Evolutionary conservation across 2,888 invertebrate species (phyloP), one percentile per base, ranked within the genome.

Genomic region (Pristionchus entomophagus): DNA sequence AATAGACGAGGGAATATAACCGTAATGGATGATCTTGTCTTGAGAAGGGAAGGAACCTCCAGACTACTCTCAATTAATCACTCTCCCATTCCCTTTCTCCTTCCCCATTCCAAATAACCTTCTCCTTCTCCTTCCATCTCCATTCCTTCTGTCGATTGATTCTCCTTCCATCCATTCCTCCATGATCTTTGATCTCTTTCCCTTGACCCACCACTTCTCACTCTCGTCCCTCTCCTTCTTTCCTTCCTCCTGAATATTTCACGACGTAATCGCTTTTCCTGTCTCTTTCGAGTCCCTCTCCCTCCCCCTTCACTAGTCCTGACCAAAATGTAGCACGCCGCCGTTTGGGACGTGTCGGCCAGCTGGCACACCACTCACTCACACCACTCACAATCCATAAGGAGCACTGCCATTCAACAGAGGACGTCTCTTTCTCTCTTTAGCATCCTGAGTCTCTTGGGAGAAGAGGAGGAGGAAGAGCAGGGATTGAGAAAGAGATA

Each of bases 301-400:
- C 10, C 22, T 69, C 69, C 38, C 69, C 19, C 69, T 32, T n/a
- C n/a, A 69, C 38, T 69, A 69, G 69, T 69, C 69, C 38, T 38
- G 69, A 38, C 62, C 38, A 69, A 69, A 69, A 38, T 69, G 19
- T 26, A 38, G 29, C 78, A 78, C 14, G 45, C 10, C 78, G 78
- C 22, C 78, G 78, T 26, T 29, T 78, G 26, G 26, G 78, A 78
- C 17, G 78, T 49, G 49, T 49, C 45, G 78, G 26, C 49, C 78
- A 78, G 78, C 78, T 78, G 78, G 78, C 78, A 49, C 49, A 49
- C 78, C 78, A 78, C 78, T 49, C 49, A 78, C 78, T 78, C 78
- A 78, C 78, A 78, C 78, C 78, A 78, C 49, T 78, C 78, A 78
- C 69, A 69, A 69, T 78, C 49, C 78, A 78, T 78, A 69, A 69